Conservation (phyloP, 37 sponge, comb jelly and placozoan genomes). For the Spongilla lacustris region DNA sequence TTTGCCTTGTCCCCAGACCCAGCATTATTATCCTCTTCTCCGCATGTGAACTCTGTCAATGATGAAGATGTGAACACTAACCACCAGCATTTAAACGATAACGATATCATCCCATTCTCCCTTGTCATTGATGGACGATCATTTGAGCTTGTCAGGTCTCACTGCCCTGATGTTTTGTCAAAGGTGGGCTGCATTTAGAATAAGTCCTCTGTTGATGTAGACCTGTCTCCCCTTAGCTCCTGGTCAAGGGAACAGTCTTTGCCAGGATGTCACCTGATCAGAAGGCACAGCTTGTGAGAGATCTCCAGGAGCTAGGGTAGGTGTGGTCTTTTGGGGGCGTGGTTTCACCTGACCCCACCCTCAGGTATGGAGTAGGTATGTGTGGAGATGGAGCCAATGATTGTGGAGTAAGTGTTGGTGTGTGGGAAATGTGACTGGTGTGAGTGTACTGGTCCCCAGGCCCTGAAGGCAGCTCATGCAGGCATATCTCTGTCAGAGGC, state of each 20-base stretch:
- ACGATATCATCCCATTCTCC: not conserved
- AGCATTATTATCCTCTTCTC: too few species aligned
- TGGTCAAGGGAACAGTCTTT: conserved; percentile 85
- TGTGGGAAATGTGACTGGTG: not conserved
- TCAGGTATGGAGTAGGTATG: conserved; percentile 83
- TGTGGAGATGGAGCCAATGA: conserved; percentile 99
- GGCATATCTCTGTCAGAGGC: conserved; percentile 94
- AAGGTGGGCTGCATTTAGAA: too few species aligned
- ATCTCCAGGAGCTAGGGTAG: conserved; percentile 77
- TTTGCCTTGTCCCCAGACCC: too few species aligned
- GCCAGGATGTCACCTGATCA: conserved; percentile 89
- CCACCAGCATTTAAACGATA: too few species aligned
- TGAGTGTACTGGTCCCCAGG: conserved; percentile 33
- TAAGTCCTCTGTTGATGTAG: too few species aligned
- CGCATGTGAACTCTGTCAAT: too few species aligned
- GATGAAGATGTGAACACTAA: too few species aligned
- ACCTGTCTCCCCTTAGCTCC: conserved; percentile 28
- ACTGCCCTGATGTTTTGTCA: not conserved
- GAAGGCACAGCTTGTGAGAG: conserved; percentile 81
- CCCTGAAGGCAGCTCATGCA: conserved; percentile 88
- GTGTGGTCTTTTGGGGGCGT: not conserved
- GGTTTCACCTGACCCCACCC: not conserved
- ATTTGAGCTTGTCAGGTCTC: conserved; percentile 36
- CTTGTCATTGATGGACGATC: conserved; percentile 55
- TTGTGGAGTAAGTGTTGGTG: conserved; percentile 77